Conservation (phyloP, 1,140 invertebrate genomes). For the Luehdorfia chinensis region DNA sequence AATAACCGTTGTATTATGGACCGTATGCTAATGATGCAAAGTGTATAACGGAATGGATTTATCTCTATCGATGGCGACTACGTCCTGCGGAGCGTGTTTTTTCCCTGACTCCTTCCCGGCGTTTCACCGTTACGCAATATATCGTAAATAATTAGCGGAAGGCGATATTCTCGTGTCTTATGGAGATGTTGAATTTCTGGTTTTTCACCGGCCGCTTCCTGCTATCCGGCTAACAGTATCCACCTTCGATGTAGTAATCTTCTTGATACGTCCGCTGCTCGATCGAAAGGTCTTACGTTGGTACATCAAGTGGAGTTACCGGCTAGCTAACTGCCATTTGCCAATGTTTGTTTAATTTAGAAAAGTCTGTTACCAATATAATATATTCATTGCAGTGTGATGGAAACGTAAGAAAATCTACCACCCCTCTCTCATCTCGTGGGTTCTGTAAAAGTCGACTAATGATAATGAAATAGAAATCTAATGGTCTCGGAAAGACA, state of each 20-base stretch:
- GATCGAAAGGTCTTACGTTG: slow-evolving; percentile 3
- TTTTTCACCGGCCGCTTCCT: slow-evolving; percentile 65
- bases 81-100: slow-evolving; percentile 70
- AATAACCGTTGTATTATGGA: slow-evolving; percentile 30
- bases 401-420: too few relatives aligned
- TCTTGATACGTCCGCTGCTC: slow-evolving; percentile 25
- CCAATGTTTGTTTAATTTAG: neutral
- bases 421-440: too few relatives aligned
- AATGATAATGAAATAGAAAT: too few relatives aligned
- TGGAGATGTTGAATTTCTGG: slow-evolving; percentile 67
- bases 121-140: slow-evolving; percentile 76
- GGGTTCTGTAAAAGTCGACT: too few relatives aligned
- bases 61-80: slow-evolving; percentile 33
- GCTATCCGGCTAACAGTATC: slow-evolving; percentile 52
- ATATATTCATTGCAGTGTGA: too few relatives aligned
- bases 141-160: slow-evolving; percentile 77
- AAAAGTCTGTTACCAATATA: too few relatives aligned
- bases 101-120: slow-evolving; percentile 69
- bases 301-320: neutral
- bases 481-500: too few relatives aligned
- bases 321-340: neutral
- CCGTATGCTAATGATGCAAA: slow-evolving; percentile 34
- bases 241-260: slow-evolving; percentile 25
- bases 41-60: slow-evolving; percentile 30
- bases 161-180: slow-evolving; percentile 74